Conservation (phyloP, 2,888 invertebrate species). For the Thereva nobilitata region DNA sequence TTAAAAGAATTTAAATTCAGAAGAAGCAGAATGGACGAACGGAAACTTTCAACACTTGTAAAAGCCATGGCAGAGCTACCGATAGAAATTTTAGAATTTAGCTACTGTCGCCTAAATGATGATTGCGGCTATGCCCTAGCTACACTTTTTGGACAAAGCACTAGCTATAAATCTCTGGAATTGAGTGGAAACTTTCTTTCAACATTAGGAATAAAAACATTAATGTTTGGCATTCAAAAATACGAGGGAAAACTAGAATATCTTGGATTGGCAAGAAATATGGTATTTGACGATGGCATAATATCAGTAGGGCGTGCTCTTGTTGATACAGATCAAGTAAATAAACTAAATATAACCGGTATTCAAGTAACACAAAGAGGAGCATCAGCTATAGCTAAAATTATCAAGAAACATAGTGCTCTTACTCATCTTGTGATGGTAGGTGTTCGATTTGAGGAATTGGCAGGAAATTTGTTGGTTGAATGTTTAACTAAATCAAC, state of each 20-base stretch:
- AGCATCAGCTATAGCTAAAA: background rate
- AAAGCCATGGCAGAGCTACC: background rate
- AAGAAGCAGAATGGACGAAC: slow-evolving; percentile 14
- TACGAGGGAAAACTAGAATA: slow-evolving; percentile 21
- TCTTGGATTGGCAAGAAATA: slow-evolving; percentile 16
- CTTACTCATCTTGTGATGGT: slow-evolving; percentile 5
- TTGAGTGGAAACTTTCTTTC: background rate
- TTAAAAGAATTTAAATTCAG: slow-evolving; percentile 12
- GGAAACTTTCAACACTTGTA: background rate
- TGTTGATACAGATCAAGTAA: slow-evolving; percentile 1
- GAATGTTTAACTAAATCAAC: background rate
- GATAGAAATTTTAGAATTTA: background rate
- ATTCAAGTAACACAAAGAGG: slow-evolving; percentile 1
- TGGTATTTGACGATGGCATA: background rate
- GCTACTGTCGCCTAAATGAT: slow-evolving; percentile 16
- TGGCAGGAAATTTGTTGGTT: background rate
- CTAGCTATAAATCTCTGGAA: background rate
- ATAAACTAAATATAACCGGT: slow-evolving; percentile 10
- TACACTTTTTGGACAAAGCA: too few relatives aligned
- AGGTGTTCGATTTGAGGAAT: slow-evolving; percentile 3
- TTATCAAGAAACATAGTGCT: background rate
- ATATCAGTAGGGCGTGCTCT: background rate
- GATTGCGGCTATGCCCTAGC: background rate
- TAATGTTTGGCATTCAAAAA: slow-evolving; percentile 8
- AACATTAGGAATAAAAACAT: background rate